These are phyloP conservation scores for Pan troglodytes DNA, from an alignment of 2,113 vertebrate species.

Conservation along the genomic window NHGRI_mPanTro3-v2.1_pri NC_086015.1:88622001-88622500, in stretches of 20 bases:
- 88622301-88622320: not conserved
- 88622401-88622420: not conserved
- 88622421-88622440: not conserved
- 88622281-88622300: not conserved
- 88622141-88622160: not conserved
- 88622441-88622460: not conserved
- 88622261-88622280: not conserved
- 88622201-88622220: not conserved
- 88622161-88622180: not conserved
- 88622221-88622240: not conserved
- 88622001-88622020: not conserved
- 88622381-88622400: not conserved
- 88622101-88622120: not conserved
- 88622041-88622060: not conserved
- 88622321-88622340: not conserved
- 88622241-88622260: not conserved
- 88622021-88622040: not conserved
- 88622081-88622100: not conserved
- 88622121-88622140: not conserved
- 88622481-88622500: not conserved
- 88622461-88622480: not conserved
- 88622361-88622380: not conserved
- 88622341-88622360: not conserved
- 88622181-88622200: not conserved
- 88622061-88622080: not conserved